phyloP scores from a whole-genome alignment of 1,140 invertebrate species.

The Semibalanus balanoides region DNA sequence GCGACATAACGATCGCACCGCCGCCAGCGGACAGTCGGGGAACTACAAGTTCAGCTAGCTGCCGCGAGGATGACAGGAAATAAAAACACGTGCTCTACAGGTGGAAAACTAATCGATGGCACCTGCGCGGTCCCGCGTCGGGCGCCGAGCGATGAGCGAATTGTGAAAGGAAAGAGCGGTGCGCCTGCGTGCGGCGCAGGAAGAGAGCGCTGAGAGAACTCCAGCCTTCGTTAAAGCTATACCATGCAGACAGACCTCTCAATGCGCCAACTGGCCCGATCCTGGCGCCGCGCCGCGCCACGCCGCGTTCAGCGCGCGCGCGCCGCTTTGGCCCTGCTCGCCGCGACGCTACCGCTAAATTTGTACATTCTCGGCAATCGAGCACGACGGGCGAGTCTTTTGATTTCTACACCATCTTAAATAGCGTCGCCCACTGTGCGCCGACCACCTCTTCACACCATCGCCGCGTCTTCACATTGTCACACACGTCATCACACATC shows the following conservation, averaged over 20 bases:
- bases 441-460: no score
- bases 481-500: background rate
- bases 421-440: background rate
- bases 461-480: background rate
- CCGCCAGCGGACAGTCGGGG: background rate
- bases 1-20: no score
- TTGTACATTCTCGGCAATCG: background rate
- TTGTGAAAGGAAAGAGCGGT: background rate
- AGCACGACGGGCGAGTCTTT: background rate
- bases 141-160: background rate
- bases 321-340: background rate
- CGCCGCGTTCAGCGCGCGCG: background rate
- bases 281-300: no score
- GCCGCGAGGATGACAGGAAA: background rate
- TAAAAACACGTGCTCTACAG: background rate
- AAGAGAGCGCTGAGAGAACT: background rate
- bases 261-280: background rate
- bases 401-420: background rate
- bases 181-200: no score
- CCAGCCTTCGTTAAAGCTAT: background rate
- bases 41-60: background rate
- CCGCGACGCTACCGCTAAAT: background rate
- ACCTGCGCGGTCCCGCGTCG: background rate
- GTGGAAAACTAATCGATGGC: background rate
- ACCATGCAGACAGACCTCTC: background rate